Base-by-base conservation (phyloP, 2,888 invertebrate species). In the Biston stratarius region DNA sequence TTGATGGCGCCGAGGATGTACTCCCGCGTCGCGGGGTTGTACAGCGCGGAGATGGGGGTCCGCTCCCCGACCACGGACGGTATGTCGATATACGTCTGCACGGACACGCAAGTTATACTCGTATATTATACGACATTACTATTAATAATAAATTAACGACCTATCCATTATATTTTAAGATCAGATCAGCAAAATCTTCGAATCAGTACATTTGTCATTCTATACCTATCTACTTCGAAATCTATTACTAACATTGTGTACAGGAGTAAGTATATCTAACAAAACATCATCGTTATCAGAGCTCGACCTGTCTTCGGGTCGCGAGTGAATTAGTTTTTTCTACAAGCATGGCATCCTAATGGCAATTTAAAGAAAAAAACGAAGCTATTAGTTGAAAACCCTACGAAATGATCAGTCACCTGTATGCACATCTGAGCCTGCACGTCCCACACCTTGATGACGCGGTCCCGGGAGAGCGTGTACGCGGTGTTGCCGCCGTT, bases 381-480 rank as follows among this genome's bases (percentile, higher is more conserved):
- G 42, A 1, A 38, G 1, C 24, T 24, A 24, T 24, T 24, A 24
- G 24, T 24, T 24, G 24, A 38, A 38, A 9, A 1, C 0, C 9
- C 15, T 6, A 6, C 2, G 1, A 45, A 9, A 15, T 9, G 3
- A 49, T 0, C 12, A 11, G 5, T 15, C n/a, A 95, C 95, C 91
- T 97, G 97, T 34, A 97, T 79, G 79, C 97, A 96, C 0, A 83
- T 83, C 79, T 96, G 96, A 24, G 95, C 94, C 52, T 94, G 90
- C 34, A 97, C 92, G 79, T 97, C 96, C 97, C 97, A 98, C 8
- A 97, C 96, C 82, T 97, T 96, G 73, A 98, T 95, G 74, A 85
- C 85, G 78, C 96, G 96, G 78, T 96, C 96, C 67, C 96, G 95
- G 45, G 96, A 95, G 8, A 97, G 88, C 64, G 97, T 96, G 83